Evolutionary conservation across 2,113 vertebrate genomes (phyloP).

Genomic region (Poecilia latipinna): DNA sequence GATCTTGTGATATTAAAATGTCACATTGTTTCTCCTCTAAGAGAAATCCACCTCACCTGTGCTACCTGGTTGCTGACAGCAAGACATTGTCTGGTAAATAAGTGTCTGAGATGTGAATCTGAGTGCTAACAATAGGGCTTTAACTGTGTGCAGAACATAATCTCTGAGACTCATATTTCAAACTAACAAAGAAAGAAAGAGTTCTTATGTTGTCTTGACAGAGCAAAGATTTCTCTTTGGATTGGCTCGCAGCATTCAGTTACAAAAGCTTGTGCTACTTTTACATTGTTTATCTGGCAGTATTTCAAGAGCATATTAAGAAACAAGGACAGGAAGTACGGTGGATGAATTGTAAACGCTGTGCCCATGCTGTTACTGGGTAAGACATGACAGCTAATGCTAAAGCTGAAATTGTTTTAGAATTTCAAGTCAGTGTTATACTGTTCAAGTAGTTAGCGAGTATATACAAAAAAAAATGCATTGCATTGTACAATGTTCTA

Average conservation of each 20-base stretch:
- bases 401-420: not conserved
- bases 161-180: not conserved
- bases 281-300: not conserved
- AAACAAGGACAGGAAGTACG: not conserved
- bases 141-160: not conserved
- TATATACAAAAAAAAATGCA: too few species aligned
- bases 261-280: not conserved
- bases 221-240: not conserved
- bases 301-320: not conserved
- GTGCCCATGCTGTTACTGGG: not conserved
- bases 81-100: not conserved
- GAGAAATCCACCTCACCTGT: not conserved
- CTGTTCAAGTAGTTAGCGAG: too few species aligned
- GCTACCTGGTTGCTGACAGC: not conserved
- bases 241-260: not conserved
- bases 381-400: not conserved
- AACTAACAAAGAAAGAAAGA: not conserved
- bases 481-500: too few species aligned
- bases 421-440: too few species aligned
- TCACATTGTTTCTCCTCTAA: not conserved
- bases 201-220: not conserved
- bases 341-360: not conserved
- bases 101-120: not conserved
- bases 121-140: not conserved
- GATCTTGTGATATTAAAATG: not conserved